Conservation (phyloP, 2,888 invertebrate species). For the Nymphalis urticae region DNA sequence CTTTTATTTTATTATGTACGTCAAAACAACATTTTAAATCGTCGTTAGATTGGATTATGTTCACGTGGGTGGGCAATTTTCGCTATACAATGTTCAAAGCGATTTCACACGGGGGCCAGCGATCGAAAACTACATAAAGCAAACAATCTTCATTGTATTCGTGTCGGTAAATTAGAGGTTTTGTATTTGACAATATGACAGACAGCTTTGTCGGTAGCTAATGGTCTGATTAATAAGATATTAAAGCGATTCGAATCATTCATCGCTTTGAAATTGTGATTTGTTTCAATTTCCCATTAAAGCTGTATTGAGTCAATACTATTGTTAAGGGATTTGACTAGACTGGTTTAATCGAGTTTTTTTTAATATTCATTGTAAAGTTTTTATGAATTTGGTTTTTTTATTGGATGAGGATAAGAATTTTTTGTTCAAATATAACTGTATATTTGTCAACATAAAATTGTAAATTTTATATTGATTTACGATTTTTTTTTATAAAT, state of each 20-base stretch:
- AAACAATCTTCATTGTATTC: constrained; percentile 42
- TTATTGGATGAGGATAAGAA: no score
- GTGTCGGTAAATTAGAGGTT: constrained; percentile 48
- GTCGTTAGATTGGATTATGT: background rate
- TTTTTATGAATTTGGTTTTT: no score
- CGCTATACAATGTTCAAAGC: constrained; percentile 39
- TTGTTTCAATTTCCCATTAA: constrained; percentile 29
- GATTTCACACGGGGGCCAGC: constrained; percentile 48
- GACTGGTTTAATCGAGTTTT: background rate
- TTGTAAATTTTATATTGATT: no score
- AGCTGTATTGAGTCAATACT: background rate
- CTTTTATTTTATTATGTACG: background rate
- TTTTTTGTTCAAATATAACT: no score
- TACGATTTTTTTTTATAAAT: no score
- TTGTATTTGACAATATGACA: constrained; percentile 44
- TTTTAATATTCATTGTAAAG: no score
- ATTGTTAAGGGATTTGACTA: background rate
- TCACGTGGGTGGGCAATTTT: constrained; percentile 19
- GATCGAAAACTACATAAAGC: constrained; percentile 44
- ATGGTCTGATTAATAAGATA: constrained; percentile 46
- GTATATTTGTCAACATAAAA: no score
- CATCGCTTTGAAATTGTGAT: constrained; percentile 26
- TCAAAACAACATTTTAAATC: constrained; percentile 1
- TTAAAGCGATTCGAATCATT: constrained; percentile 31
- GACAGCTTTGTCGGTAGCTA: constrained; percentile 44